Base-by-base conservation (phyloP, 2,797 vertebrate species). In the Sebastolobus alascanus region DNA sequence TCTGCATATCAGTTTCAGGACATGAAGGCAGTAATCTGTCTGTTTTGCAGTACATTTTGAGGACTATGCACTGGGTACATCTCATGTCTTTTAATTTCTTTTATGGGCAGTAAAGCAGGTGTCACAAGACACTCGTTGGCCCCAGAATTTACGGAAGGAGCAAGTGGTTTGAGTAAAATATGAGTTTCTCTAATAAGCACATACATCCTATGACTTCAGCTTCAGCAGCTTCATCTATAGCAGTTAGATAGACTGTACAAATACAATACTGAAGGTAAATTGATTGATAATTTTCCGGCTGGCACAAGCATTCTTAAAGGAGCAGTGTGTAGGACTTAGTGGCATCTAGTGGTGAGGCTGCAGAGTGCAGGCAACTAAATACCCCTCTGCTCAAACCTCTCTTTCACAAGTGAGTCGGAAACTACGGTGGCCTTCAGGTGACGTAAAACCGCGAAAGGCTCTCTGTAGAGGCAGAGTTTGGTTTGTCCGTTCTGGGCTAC, bases 1-100 rank as follows among this genome's bases (percentile, higher is more conserved):
- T 20, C 10, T 55, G 38, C 27, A 56, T 0, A 25, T 29, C 52
- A 50, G 27, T 50, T 65, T 71, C 20, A 60, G 43, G 20, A 68
- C n/a, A 59, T 33, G 5, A 59, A 77, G 33, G 54, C 37, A 18
- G n/a, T 60, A 27, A 20, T 14, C 10, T 37, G 13, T 55, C 5
- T 60, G 25, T 52, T 84, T 43, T 68, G 40, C 55, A 59, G 50
- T 2, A 55, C 10, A 29, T 29, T 69, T 69, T 31, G 13, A 66
- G 40, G 18, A 80, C 14, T 31, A 4, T 12, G 37, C 16, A 25
- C 18, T 58, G 18, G 40, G 12, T 31, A 4, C 12, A 58, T 60
- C 33, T 60, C 6, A 25, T 35, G 18, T 65, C 22, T 40, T 50
- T 13, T 31, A 2, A 70, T 61, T 35, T 22, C 4, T 12, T 37